Evolutionary conservation across 2,888 invertebrate species (phyloP).

Genomic region (Machimus atricapillus): DNA sequence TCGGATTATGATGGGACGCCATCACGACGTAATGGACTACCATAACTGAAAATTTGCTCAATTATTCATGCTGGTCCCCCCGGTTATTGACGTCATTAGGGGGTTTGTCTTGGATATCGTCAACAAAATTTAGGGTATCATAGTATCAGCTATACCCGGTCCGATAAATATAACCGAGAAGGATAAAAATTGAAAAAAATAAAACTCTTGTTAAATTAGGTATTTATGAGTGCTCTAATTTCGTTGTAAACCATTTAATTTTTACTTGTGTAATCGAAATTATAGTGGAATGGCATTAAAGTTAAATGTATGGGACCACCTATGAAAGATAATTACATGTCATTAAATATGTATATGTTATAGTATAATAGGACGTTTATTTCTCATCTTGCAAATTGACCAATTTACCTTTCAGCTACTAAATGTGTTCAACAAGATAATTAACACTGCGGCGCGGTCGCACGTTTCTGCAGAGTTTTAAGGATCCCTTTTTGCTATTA

Average conservation of each 20-base stretch:
- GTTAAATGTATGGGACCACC: background rate
- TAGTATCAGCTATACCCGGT: background rate
- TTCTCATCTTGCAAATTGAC: background rate
- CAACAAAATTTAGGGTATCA: background rate
- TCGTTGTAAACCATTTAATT: background rate
- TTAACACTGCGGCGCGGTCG: background rate
- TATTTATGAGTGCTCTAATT: background rate
- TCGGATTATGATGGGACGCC: background rate
- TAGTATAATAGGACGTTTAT: background rate
- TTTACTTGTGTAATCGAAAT: background rate
- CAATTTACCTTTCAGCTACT: background rate
- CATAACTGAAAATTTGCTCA: conserved; percentile 14
- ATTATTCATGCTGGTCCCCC: background rate
- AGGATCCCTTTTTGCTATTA: background rate
- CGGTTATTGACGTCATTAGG: background rate
- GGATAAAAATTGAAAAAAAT: background rate
- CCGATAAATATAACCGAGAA: background rate
- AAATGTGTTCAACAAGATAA: background rate
- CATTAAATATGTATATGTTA: background rate
- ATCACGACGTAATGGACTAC: background rate
- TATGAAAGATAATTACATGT: background rate
- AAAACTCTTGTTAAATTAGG: background rate
- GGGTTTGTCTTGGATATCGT: background rate
- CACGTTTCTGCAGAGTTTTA: background rate
- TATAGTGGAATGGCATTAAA: background rate